A percentile compares a stretch with the other conserved stretches of the same genome.
These are phyloP conservation scores for Lottia gigantea DNA, from an alignment of 2,888 invertebrate genomes.

Conservation along the genomic window DNA sequence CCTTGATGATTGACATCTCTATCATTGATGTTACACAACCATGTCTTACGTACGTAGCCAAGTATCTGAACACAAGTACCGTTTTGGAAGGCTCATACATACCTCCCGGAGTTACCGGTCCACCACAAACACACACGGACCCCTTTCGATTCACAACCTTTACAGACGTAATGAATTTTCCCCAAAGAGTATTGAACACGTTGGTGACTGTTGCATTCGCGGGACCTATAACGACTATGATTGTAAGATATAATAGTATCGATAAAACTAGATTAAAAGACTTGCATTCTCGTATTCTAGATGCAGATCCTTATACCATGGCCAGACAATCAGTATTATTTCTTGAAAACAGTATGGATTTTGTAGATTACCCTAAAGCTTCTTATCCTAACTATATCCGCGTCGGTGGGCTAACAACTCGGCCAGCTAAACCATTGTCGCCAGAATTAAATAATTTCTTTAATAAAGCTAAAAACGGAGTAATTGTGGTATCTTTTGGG, in stretches of 20 bases:
- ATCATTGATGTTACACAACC: background rate
- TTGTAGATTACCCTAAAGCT: slow-evolving; percentile 37
- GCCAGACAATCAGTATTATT: slow-evolving; percentile 25
- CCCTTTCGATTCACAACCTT: slow-evolving; percentile 10
- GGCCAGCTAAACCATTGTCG: slow-evolving; percentile 31
- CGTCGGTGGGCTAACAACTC: slow-evolving; percentile 38
- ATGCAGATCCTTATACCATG: slow-evolving; percentile 13
- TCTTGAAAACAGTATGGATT: slow-evolving; percentile 36
- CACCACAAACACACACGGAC: slow-evolving; percentile 13
- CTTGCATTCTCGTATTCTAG: background rate
- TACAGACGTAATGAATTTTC: slow-evolving; percentile 18
- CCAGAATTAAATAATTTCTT: slow-evolving; percentile 32
- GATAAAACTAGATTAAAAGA: background rate
- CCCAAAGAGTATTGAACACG: slow-evolving; percentile 13
- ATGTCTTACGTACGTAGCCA: background rate
- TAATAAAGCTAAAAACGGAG: slow-evolving; percentile 32
- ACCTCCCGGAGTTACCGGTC: background rate
- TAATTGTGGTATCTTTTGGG: slow-evolving; percentile 42
- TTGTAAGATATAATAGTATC: background rate
- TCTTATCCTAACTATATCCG: slow-evolving; percentile 37
- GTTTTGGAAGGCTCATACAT: slow-evolving; percentile 8
- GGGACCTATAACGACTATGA: background rate
- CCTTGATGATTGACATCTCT: slow-evolving; percentile 12
- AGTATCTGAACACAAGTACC: slow-evolving; percentile 13
- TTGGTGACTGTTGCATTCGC: background rate